Base-by-base conservation (phyloP, 2,888 invertebrate genomes). In the Pachliopta kotzebuea region DNA sequence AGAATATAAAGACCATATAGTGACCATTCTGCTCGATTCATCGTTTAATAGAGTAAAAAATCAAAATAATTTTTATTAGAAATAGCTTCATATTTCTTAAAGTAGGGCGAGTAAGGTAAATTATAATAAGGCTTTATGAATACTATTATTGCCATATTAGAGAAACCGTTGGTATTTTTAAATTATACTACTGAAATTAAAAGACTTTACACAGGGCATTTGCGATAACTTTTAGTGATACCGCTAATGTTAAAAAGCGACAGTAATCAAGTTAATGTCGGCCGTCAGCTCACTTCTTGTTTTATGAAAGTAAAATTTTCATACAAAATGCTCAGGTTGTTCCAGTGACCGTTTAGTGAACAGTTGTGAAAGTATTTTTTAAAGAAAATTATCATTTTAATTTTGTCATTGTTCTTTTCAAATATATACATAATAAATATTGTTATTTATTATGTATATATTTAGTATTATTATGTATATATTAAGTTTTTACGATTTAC, bases 181-280 rank as follows among this genome's bases (percentile, higher is more conserved):
- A 52, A 52, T 52, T 52, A 52, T 23, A 2, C 23, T 21, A 21
- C 23, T 52, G 52, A 21, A 52, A 23, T 52, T 11, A 52, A 21
- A 9, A 52, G 20, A 21, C 52, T 52, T 52, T 45, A n/a, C n/a
- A 45, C n/a, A 45, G 45, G n/a, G n/a, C 4, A n/a, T 45, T 18
- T n/a, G 7, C 6, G 45, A 45, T 45, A 45, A 45, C n/a, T 29
- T 53, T 50, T 37, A 42, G 56, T 57, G 62, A 62, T 62, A 62
- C 52, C 62, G 62, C 62, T 56, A 62, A 62, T 62, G 50, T 62
- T 56, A 55, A 49, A 62, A 57, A 45, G 53, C 52, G 45, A 57
- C 53, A 45, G 57, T 54, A 63, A 58, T 63, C 57, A 63, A 56
- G 52, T 54, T 63, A 63, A 63, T 58, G 63, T 53, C 26, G 26